Conservation (phyloP, 2,113 vertebrate genomes). For the Vimba vimba region DNA sequence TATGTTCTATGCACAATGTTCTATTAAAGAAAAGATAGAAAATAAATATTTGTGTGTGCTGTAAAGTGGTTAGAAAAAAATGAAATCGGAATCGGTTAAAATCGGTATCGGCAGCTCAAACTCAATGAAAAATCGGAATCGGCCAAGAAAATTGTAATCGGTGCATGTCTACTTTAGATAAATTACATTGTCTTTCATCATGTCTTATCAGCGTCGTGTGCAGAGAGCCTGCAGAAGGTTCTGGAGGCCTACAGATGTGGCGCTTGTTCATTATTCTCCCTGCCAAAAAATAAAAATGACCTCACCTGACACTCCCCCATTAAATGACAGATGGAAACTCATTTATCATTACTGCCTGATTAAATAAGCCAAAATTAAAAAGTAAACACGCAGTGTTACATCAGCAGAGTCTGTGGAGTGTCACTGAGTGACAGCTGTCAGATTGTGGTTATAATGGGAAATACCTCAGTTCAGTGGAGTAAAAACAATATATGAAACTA, state of each 20-base stretch:
- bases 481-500: neutral
- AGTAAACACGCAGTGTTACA: neutral
- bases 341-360: neutral
- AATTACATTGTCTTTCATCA: neutral
- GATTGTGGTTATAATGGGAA: neutral
- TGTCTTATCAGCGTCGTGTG: neutral
- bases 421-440: neutral
- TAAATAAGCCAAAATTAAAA: neutral
- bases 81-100: too few relatives aligned
- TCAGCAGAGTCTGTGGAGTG: neutral
- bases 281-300: neutral
- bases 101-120: too few relatives aligned
- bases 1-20: too few relatives aligned
- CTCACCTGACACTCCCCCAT: neutral
- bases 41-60: too few relatives aligned
- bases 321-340: constrained; percentile 2
- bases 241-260: neutral
- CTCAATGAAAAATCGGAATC: too few relatives aligned
- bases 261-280: neutral
- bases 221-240: neutral
- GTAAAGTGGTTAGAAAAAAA: too few relatives aligned
- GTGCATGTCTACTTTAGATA: too few relatives aligned
- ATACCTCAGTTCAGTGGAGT: neutral
- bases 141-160: too few relatives aligned
- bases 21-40: too few relatives aligned